phyloP scores from a whole-genome alignment of 2,888 invertebrate species.

The Dynastes tityus region DNA sequence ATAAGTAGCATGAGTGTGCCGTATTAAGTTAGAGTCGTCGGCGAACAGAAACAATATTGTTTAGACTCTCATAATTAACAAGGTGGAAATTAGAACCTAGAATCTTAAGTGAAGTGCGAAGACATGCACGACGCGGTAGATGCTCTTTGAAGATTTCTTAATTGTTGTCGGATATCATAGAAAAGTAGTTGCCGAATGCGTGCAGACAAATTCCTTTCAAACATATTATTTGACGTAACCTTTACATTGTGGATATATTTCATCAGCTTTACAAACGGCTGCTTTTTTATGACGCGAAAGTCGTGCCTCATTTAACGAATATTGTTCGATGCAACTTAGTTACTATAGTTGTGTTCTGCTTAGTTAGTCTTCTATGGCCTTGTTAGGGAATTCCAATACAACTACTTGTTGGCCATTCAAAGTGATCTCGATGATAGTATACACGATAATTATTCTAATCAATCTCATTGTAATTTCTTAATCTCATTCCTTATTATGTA shows the following conservation, averaged over 20 bases:
- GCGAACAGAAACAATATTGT: conserved; percentile 14
- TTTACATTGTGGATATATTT: conserved; percentile 1
- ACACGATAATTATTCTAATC: background rate
- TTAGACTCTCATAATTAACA: conserved; percentile 30
- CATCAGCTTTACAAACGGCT: conserved; percentile 5
- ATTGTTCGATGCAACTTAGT: conserved; percentile 9
- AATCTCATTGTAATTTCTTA: conserved; percentile 3
- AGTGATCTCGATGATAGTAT: too few relatives aligned
- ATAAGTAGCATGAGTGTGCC: conserved; percentile 28
- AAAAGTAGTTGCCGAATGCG: conserved; percentile 14
- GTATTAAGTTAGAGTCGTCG: conserved; percentile 11
- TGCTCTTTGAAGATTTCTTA: conserved; percentile 7
- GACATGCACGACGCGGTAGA: conserved; percentile 16
- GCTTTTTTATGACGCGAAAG: background rate
- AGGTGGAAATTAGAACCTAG: conserved; percentile 3
- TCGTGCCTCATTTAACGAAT: conserved; percentile 11
- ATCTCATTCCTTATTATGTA: background rate
- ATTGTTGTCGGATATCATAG: conserved; percentile 33
- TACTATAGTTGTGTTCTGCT: background rate
- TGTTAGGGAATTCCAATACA: background rate
- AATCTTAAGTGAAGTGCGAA: conserved; percentile 17
- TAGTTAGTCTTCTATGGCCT: background rate
- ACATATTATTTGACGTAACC: conserved; percentile 22
- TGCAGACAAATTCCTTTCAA: conserved; percentile 8
- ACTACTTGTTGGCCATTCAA: background rate